Evolutionary conservation across 2,888 invertebrate genomes (phyloP).

Genomic region (Euzetes globulus): DNA sequence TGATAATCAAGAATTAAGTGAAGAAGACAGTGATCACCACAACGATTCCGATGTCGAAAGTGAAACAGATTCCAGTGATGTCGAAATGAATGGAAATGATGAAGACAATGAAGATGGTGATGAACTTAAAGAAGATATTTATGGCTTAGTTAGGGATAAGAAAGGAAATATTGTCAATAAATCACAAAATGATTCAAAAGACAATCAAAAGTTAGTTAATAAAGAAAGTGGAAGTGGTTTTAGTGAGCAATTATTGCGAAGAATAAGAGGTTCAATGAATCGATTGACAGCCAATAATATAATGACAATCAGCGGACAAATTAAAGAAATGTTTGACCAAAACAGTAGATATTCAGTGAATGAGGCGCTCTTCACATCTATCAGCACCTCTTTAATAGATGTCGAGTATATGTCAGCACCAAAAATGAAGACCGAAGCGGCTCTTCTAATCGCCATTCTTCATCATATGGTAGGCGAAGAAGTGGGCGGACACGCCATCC

Average conservation of each 20-base stretch:
- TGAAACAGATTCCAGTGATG: background rate
- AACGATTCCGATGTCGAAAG: background rate
- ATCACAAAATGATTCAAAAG: background rate
- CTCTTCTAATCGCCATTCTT: slow-evolving; percentile 69
- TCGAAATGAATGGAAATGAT: background rate
- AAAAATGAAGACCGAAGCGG: slow-evolving; percentile 71
- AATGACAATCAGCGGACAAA: slow-evolving; percentile 25
- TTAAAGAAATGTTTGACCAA: slow-evolving; percentile 23
- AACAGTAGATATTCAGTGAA: slow-evolving; percentile 26
- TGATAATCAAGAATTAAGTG: background rate
- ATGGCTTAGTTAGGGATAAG: slow-evolving; percentile 30
- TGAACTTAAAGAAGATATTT: slow-evolving; percentile 34
- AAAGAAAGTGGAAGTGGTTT: slow-evolving; percentile 4
- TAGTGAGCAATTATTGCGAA: slow-evolving; percentile 17
- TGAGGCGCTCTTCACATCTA: slow-evolving; percentile 22
- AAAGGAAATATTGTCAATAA: slow-evolving; percentile 28
- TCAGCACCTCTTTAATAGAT: slow-evolving; percentile 25
- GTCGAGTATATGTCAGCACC: slow-evolving; percentile 54
- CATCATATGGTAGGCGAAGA: slow-evolving; percentile 86
- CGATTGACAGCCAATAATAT: slow-evolving; percentile 34
- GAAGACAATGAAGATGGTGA: slow-evolving; percentile 8
- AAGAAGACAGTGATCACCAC: background rate
- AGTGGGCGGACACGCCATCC: slow-evolving; percentile 56
- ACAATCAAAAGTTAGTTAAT: background rate
- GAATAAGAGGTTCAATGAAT: slow-evolving; percentile 36